Percentiles rank a stretch among this genome's conserved stretches.
Conservation (phyloP, 2,113 vertebrate genomes). For the Apodemus speciosus region DNA sequence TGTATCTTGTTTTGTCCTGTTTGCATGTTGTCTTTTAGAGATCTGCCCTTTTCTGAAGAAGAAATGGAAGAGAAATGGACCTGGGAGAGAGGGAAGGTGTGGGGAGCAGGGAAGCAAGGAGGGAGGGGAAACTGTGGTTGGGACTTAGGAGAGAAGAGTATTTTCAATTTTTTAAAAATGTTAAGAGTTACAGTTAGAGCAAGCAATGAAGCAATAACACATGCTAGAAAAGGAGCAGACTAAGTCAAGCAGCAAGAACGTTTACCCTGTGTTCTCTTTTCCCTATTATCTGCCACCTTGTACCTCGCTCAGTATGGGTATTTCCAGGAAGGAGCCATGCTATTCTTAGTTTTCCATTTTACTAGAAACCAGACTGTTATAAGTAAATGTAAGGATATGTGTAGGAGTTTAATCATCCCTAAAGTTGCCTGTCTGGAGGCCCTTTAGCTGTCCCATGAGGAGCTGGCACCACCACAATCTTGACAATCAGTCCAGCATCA, state of each 20-base stretch:
- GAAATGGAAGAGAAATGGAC: background rate
- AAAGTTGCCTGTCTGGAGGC: background rate
- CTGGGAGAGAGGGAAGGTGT: background rate
- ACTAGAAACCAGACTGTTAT: too few relatives aligned
- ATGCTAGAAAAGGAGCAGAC: background rate
- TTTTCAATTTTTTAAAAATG: background rate
- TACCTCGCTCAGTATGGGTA: background rate
- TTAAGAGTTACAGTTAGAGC: background rate
- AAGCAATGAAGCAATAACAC: background rate
- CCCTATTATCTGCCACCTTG: background rate
- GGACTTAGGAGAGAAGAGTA: background rate
- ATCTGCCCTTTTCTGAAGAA: background rate
- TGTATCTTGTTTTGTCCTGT: background rate
- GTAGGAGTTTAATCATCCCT: background rate
- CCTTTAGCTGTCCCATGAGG: background rate
- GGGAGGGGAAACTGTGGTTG: background rate
- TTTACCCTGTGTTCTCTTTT: background rate
- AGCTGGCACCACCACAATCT: background rate
- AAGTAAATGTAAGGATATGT: background rate
- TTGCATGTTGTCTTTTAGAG: background rate
- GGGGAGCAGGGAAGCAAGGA: background rate
- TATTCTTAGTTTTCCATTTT: background rate
- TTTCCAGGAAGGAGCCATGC: background rate
- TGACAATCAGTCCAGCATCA: background rate
- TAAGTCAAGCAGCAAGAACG: background rate